These are phyloP conservation scores for Eristalinus sepulchralis DNA, from an alignment of 2,888 invertebrate genomes.

Conservation along the genomic window DNA sequence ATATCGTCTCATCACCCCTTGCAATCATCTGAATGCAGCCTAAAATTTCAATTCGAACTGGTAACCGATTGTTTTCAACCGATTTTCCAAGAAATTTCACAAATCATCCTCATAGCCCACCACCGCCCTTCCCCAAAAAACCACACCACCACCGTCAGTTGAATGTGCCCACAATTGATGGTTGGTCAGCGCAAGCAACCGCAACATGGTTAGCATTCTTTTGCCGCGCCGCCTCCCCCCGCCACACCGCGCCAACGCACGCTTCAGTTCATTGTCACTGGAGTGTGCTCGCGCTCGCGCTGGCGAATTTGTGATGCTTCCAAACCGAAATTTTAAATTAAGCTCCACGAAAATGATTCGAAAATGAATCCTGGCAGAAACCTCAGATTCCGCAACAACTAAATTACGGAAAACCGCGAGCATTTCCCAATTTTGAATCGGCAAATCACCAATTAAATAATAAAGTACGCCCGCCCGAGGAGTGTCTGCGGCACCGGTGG, in stretches of 20 bases:
- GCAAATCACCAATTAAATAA: conserved; percentile 62
- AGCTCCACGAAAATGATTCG: conserved; percentile 17
- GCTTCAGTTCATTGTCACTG: background rate
- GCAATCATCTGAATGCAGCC: too few species aligned
- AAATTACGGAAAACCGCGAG: conserved; percentile 49
- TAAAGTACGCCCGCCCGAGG: conserved; percentile 19
- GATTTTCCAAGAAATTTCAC: too few species aligned
- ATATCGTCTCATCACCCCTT: too few species aligned
- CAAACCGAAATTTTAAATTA: background rate
- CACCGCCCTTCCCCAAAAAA: background rate
- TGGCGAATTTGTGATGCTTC: background rate
- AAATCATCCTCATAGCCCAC: background rate
- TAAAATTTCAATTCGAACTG: too few species aligned
- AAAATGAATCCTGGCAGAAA: conserved; percentile 40
- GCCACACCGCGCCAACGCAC: background rate
- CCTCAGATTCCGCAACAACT: conserved; percentile 54
- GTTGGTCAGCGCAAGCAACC: background rate
- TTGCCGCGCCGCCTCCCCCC: background rate
- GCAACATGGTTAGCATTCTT: background rate
- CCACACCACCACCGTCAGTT: background rate
- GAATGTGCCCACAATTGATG: background rate
- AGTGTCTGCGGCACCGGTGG: background rate
- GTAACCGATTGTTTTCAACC: too few species aligned
- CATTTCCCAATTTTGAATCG: conserved; percentile 54
- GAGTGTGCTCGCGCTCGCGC: background rate